These are phyloP conservation scores for Antennarius striatus DNA, from an alignment of 2,113 vertebrate genomes.

Conservation along the genomic window DNA sequence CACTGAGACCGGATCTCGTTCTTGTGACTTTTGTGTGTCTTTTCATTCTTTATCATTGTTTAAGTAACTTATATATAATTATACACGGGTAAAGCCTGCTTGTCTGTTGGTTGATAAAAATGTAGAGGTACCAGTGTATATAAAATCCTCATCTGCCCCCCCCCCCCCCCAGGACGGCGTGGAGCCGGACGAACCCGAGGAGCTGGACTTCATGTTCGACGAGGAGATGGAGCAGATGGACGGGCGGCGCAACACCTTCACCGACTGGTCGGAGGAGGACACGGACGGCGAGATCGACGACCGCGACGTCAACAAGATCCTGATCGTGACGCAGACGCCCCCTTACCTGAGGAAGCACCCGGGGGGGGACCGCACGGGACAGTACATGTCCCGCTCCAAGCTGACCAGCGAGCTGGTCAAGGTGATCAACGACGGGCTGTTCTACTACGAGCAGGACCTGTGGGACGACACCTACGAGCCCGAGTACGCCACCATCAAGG, in stretches of 20 bases:
- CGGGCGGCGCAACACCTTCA: conserved; percentile 96
- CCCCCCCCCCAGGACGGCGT: conserved; percentile 63
- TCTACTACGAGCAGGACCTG: conserved; percentile 97
- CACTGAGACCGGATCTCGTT: too few species aligned
- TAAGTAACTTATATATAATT: too few species aligned
- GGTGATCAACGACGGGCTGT: conserved; percentile 97
- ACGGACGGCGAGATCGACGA: conserved; percentile 96
- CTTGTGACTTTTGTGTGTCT: too few species aligned
- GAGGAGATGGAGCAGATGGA: conserved; percentile 99
- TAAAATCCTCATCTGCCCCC: too few species aligned
- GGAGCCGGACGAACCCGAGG: conserved; percentile 94
- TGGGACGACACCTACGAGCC: conserved; percentile 96
- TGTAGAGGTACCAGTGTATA: too few species aligned
- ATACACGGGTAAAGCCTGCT: too few species aligned
- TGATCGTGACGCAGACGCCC: conserved; percentile 96
- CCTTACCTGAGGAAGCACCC: conserved; percentile 96
- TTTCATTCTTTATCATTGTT: too few species aligned
- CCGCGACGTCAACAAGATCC: conserved; percentile 96
- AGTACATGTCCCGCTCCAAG: conserved; percentile 93
- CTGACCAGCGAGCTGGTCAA: conserved; percentile 92
- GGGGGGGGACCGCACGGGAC: conserved; percentile 93
- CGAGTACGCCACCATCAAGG: conserved; percentile 98
- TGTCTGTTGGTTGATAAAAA: too few species aligned
- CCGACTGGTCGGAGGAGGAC: conserved; percentile 97
- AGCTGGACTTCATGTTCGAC: conserved; percentile 97